Evolutionary conservation across 2,888 invertebrate genomes (phyloP), one percentile per base, ranked within the genome.

Genomic region (Poecilobothrus nobilitatus): DNA sequence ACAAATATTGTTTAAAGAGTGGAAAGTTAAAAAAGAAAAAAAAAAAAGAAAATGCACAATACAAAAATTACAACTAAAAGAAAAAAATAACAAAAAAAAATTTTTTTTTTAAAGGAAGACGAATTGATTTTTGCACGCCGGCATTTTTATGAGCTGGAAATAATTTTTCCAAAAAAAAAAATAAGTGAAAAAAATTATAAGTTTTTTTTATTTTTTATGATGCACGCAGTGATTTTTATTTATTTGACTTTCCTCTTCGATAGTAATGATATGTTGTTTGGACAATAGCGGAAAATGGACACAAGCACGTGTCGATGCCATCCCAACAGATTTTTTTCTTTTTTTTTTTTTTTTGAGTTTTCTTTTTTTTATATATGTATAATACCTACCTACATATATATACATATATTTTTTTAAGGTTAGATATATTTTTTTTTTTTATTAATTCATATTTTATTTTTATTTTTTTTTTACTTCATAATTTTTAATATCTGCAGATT

Each of bases 101-200:
- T 27, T 27, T 27, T 27, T 27, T 27, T 27, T 27, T 63, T 22
- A 22, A 63, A 63, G 63, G 63, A 63, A 64, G 61, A 62, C 67
- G 69, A 69, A 69, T 69, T 67, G 69, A 69, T 69, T 69, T 69
- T 67, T 69, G 69, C 71, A 71, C 71, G 71, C 71, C 70, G 70
- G 71, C 71, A 70, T 70, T 71, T 71, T 71, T 71, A 71, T 71
- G 71, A 70, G 67, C 68, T 71, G 71, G 67, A 71, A 71, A 70
- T 71, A 71, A 71, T 71, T 67, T 71, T 69, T 67, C 69, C 69
- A 53, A 65, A 68, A 65, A 61, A 65, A 61, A n/a, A 37, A 37
- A 8, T 5, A 37, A 37, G 7, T 63, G 20, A 22, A n/a, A 18
- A n/a, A 22, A 65, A 53, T 20, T 63, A 64, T 4, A 27, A 22